phyloP scores from a whole-genome alignment of 2,888 invertebrate genomes.

The Podabrus alpinus region DNA sequence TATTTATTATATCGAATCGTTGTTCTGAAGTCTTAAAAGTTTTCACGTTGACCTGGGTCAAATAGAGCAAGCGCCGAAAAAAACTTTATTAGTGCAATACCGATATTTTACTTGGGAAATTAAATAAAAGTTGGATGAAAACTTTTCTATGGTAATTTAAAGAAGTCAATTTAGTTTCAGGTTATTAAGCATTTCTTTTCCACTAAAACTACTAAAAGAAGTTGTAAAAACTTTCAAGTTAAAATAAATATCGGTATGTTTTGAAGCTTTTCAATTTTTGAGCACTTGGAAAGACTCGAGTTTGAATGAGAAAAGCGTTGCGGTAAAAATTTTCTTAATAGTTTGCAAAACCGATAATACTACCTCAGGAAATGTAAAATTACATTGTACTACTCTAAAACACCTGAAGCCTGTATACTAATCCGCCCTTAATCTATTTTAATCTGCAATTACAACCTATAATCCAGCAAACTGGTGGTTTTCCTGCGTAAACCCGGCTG shows the following conservation, averaged over 20 bases:
- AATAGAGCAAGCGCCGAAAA: background rate
- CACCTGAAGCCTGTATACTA: constrained; percentile 30
- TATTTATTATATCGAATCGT: background rate
- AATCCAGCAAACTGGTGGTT: constrained; percentile 30
- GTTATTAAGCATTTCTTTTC: background rate
- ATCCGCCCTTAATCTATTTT: constrained; percentile 32
- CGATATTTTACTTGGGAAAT: background rate
- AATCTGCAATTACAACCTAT: constrained; percentile 36
- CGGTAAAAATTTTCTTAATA: background rate
- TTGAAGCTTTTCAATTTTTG: background rate
- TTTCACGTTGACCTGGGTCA: background rate
- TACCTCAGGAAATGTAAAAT: constrained; percentile 13
- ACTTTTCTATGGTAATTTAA: background rate
- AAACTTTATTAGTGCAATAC: background rate
- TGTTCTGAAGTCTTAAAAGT: background rate
- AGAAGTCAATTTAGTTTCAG: background rate
- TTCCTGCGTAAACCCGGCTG: constrained; percentile 31
- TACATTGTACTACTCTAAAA: constrained; percentile 23
- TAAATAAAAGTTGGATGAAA: background rate
- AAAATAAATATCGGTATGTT: background rate
- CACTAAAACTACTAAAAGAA: background rate
- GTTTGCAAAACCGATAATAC: background rate
- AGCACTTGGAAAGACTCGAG: background rate
- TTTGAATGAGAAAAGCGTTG: background rate
- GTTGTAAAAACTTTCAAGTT: background rate